A percentile compares a stretch with the other conserved stretches of the same genome.
These are phyloP conservation scores for Ammodramus savannarum DNA, from an alignment of 2,113 vertebrate genomes.

Conservation along the genomic window DNA sequence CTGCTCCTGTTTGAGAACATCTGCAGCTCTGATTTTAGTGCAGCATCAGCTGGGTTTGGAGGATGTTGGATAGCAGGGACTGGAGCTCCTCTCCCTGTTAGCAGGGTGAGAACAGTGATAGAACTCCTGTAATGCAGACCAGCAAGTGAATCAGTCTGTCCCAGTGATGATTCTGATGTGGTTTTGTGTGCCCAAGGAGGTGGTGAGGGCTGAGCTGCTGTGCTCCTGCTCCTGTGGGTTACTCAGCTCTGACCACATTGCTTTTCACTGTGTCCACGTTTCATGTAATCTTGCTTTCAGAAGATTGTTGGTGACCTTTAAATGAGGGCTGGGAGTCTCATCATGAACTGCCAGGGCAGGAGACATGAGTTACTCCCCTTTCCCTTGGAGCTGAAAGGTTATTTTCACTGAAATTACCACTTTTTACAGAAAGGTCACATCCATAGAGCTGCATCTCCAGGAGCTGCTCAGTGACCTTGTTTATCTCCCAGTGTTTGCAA, in stretches of 20 bases:
- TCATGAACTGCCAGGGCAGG: slow-evolving; percentile 1
- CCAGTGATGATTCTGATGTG: rapidly evolving
- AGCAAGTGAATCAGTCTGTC: not conserved
- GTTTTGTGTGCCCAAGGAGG: not conserved
- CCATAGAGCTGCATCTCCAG: not conserved
- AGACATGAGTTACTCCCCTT: not conserved
- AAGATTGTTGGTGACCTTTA: slow-evolving; percentile 43
- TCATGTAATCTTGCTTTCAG: not conserved
- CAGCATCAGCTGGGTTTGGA: not conserved
- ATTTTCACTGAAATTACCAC: slow-evolving; percentile 38
- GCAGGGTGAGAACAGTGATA: not conserved
- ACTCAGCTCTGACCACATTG: not conserved
- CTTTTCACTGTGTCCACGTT: no score
- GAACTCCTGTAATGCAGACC: not conserved
- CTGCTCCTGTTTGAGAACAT: not conserved
- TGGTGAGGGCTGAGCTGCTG: not conserved
- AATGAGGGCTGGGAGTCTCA: slow-evolving; percentile 41
- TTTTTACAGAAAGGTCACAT: slow-evolving; percentile 45
- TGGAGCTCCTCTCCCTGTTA: not conserved
- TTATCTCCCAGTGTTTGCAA: not conserved
- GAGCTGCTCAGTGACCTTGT: not conserved
- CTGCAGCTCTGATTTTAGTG: not conserved
- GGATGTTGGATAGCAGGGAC: rapidly evolving
- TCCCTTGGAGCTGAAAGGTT: not conserved
- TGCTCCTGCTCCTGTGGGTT: not conserved